Evolutionary conservation across 2,113 vertebrate species (phyloP).

Genomic region (Octodon degus): DNA sequence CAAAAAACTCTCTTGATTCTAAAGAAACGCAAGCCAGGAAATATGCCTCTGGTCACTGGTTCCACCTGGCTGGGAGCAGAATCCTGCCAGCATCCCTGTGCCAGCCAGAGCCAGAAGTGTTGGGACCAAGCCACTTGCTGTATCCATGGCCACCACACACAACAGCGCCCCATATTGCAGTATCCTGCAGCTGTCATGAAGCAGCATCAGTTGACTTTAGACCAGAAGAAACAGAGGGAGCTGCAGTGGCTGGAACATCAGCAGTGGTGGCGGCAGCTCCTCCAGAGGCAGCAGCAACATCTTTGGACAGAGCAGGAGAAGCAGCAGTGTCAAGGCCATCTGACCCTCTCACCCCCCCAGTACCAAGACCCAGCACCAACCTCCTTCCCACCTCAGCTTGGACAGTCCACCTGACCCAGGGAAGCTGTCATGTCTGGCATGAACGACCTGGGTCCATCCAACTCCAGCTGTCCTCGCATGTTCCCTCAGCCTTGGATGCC

Average conservation of each 20-base stretch:
- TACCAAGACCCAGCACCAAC: conserved; percentile 96
- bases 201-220: conserved; percentile 91
- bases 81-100: conserved; percentile 87
- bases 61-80: conserved; percentile 93
- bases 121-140: conserved; percentile 87
- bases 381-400: conserved; percentile 91
- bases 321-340: conserved; percentile 95
- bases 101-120: conserved; percentile 86
- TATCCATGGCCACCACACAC: conserved; percentile 89
- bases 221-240: conserved; percentile 89
- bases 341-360: conserved; percentile 95
- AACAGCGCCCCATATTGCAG: conserved; percentile 89
- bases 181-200: conserved; percentile 92
- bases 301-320: conserved; percentile 98
- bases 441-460: conserved; percentile 89
- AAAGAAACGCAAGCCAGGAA: conserved; percentile 91
- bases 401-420: conserved; percentile 93
- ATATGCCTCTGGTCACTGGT: conserved; percentile 88
- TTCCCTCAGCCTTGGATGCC: conserved; percentile 93
- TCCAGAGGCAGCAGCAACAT: conserved; percentile 90
- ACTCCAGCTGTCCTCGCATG: conserved; percentile 90
- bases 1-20: conserved; percentile 88
- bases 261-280: conserved; percentile 90
- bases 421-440: conserved; percentile 90
- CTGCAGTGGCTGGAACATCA: conserved; percentile 87